Evolutionary conservation across 2,113 vertebrate species (phyloP).

Genomic region (Ellobius talpinus): DNA sequence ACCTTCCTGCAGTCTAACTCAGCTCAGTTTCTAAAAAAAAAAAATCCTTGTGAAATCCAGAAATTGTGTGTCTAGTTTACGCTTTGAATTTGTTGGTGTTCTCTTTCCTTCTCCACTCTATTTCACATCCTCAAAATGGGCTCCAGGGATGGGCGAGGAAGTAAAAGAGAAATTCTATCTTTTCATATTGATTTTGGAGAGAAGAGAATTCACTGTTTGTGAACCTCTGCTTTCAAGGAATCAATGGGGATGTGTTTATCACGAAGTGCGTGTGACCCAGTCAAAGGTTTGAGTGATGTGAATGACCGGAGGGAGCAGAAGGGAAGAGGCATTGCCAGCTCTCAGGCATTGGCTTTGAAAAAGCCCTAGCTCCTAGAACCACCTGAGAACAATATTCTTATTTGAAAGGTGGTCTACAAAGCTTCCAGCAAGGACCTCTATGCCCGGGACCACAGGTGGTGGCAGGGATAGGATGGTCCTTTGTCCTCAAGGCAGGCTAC

Average conservation of each 20-base stretch:
- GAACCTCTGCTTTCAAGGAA: slow-evolving; percentile 73
- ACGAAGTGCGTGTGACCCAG: slow-evolving; percentile 54
- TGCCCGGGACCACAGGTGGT: background rate
- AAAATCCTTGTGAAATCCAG: background rate
- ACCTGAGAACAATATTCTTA: background rate
- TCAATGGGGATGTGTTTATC: slow-evolving; percentile 84
- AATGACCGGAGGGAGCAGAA: slow-evolving; percentile 18
- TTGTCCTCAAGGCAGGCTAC: background rate
- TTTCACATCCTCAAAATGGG: background rate
- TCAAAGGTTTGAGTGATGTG: slow-evolving; percentile 70
- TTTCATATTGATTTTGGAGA: slow-evolving; percentile 56
- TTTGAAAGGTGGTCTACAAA: background rate
- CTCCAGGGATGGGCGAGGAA: background rate
- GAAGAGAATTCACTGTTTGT: slow-evolving; percentile 60
- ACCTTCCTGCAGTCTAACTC: background rate
- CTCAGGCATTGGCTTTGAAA: background rate
- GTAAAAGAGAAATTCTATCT: background rate
- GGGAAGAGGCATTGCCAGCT: background rate
- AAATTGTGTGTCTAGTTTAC: background rate
- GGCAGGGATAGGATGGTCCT: background rate
- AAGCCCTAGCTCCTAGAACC: background rate
- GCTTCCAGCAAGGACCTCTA: background rate
- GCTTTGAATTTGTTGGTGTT: background rate
- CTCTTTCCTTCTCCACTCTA: background rate
- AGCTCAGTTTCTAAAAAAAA: background rate